A percentile compares a stretch with the other conserved stretches of the same genome.
phyloP scores from a whole-genome alignment of 2,113 vertebrate species.

The Nycticebus coucang region DNA sequence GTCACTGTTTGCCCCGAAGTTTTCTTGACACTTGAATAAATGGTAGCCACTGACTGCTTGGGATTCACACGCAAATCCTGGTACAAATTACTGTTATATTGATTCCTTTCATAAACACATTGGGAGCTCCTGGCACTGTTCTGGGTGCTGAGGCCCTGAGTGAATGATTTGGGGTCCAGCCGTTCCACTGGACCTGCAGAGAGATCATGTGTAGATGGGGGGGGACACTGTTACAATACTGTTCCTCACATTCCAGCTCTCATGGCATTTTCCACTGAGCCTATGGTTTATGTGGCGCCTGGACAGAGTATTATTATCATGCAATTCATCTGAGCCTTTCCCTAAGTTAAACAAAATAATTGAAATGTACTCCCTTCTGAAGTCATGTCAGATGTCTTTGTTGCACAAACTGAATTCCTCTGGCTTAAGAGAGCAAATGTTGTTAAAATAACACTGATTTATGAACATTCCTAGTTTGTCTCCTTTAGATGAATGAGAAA shows the following conservation, averaged over 20 bases:
- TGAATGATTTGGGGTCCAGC: not conserved
- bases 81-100: not conserved
- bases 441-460: not conserved
- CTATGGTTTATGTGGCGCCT: not conserved
- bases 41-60: not conserved
- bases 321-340: not conserved
- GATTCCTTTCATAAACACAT: not conserved
- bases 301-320: not conserved
- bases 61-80: not conserved
- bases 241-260: not conserved
- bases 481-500: not conserved
- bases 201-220: not conserved
- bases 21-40: not conserved
- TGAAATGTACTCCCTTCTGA: not conserved
- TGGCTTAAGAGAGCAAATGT: not conserved
- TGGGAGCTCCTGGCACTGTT: fast-evolving
- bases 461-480: not conserved
- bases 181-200: not conserved
- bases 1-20: not conserved
- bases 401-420: not conserved
- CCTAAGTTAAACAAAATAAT: not conserved
- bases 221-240: fast-evolving
- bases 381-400: not conserved
- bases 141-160: not conserved
- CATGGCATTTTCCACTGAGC: not conserved